Evolutionary conservation across 2,113 vertebrate genomes (phyloP), one percentile per base, ranked within the genome.

Genomic region (Diadophis punctatus): DNA sequence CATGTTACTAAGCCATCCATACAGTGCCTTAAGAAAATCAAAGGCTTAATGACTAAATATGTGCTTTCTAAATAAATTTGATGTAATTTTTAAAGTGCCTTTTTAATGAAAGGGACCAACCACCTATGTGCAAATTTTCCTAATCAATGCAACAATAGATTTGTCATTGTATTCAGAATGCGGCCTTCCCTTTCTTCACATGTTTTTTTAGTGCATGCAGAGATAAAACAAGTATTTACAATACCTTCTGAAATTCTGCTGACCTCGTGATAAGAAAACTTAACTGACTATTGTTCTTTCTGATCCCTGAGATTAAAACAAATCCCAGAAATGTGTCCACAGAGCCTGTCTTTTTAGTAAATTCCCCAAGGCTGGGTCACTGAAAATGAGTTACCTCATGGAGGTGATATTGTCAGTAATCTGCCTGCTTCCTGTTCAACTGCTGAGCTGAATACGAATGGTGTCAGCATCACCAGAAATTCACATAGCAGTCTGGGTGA

Each of bases 261-360:
- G 93, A 95, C 92, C 48, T 93, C 53, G 43, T 92, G 8, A 53
- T 91, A 91, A 95, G 94, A 93, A 23, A 90, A 85, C 87, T 94
- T 95, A 94, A 95, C 93, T 95, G 94, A 92, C 68, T 20, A 92
- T 12, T 94, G 88, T 95, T 94, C 63, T 92, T 93, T 68, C 91
- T 55, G 30, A 91, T 94, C 94, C 85, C 16, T 80, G 46, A 90
- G 27, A 74, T 93, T 85, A 95, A 94, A 94, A 87, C 90, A 55
- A 92, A 27, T 91, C 94, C 86, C 87, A 86, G 53, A 94, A 89
- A 91, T 89, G 1, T 23, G 90, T 91, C 93, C 88, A 93, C 18
- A 58, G 39, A 96, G 48, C 23, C 63, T 91, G 8, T 90, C 55
- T 92, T 85, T 46, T 86, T 34, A 68, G 23, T 84, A 23, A 92